Evolutionary conservation across 2,888 invertebrate species (phyloP), one percentile per base, ranked within the genome.

Genomic region (Argyra leucocephala): DNA sequence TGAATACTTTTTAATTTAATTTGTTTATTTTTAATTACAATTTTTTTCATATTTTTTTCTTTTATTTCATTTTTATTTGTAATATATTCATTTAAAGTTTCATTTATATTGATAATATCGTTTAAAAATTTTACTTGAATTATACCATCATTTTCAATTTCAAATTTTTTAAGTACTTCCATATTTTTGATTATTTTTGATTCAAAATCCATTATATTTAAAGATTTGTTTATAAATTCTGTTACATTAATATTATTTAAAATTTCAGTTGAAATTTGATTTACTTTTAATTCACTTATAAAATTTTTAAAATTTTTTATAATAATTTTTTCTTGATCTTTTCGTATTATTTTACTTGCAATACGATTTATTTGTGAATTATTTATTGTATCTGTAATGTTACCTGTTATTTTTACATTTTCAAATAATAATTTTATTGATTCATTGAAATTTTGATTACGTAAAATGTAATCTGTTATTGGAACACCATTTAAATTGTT

Each of bases 141-240:
- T 62, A 62, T 22, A 22, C n/a, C 36, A n/a, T n/a, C n/a, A 18
- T 12, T 18, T 3, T 18, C 36, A 18, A 62, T 22, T 6, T 5
- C 5, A 62, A 62, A 62, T 22, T 62, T 6, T 37, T 37, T 62
- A 22, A 37, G 12, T 22, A 62, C 22, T 6, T 62, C 15, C 12
- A 62, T 12, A 37, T 62, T 22, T 60, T 60, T 61, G 48, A 77
- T 78, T 1, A 6, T 22, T 65, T 77, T 78, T 0, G 36, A 26
- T 7, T 70, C 70, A 24, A 77, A 76, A 1, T 58, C 64, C 1
- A 63, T 22, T 1, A 23, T 26, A 15, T 66, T n/a, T 1, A 61
- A 9, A 1, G 70, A 62, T 36, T 70, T 72, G 0, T 70, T 66
- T 12, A 76, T 66, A 15, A 78, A 68, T 3, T 75, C 72, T 3